These are phyloP conservation scores for Protomyctophum bolini DNA, from an alignment of 2,113 vertebrate species.

Conservation along the genomic window DNA sequence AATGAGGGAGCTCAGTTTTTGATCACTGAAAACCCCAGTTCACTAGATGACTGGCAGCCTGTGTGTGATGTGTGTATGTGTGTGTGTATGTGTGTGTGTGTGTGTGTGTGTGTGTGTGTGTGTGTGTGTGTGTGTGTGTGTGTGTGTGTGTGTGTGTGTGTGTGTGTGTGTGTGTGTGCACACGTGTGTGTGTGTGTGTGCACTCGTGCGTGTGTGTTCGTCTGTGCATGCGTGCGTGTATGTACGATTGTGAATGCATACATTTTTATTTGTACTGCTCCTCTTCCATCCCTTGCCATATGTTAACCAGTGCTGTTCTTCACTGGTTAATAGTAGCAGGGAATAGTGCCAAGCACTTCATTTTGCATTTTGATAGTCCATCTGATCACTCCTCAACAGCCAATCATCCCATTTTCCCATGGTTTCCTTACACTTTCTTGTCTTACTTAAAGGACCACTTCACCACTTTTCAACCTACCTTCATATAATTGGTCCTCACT, in stretches of 20 bases:
- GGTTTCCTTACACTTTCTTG: no score
- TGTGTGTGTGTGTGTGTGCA: constrained; percentile 12
- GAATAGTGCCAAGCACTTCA: constrained; percentile 41
- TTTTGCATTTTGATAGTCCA: constrained; percentile 59
- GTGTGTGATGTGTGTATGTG: constrained; percentile 1
- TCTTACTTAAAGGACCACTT: no score
- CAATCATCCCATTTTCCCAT: background rate
- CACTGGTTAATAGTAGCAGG: constrained; percentile 32
- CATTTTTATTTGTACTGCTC: background rate
- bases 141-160: constrained; percentile 9
- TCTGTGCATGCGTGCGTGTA: constrained; percentile 10
- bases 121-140: no score
- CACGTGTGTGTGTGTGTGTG: constrained; percentile 4
- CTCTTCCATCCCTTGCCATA: constrained; percentile 34
- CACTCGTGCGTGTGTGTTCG: constrained; percentile 3
- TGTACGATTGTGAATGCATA: background rate
- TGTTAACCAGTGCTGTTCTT: constrained; percentile 46
- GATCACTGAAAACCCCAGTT: constrained; percentile 46
- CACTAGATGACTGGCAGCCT: background rate
- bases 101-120: background rate
- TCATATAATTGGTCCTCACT: no score
- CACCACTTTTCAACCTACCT: no score
- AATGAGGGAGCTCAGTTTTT: constrained; percentile 44
- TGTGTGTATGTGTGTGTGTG: background rate
- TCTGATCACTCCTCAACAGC: constrained; percentile 28